phyloP scores from a whole-genome alignment of 2,797 vertebrate genomes.

The Buphagus erythrorhynchus region DNA sequence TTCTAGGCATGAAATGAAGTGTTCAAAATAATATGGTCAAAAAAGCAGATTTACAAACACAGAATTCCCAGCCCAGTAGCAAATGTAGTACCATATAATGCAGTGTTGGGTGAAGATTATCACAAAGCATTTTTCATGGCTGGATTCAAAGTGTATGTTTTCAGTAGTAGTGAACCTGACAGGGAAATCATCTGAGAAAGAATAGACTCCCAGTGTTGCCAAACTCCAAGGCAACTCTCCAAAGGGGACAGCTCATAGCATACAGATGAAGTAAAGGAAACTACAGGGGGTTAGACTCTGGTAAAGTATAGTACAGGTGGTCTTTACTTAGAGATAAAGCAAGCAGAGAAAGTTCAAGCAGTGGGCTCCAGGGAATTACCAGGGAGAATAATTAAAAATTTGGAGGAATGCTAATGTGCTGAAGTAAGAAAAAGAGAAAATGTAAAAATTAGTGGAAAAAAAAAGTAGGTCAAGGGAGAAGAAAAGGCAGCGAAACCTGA shows the following conservation, averaged over 20 bases:
- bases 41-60: conserved; percentile 46
- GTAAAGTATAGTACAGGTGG: neutral
- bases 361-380: neutral
- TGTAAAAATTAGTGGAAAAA: neutral
- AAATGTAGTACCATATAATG: conserved; percentile 6
- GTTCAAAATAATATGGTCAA: conserved; percentile 14
- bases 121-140: neutral
- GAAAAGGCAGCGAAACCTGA: conserved; percentile 5
- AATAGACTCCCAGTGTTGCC: neutral
- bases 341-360: neutral
- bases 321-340: neutral
- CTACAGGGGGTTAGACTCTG: neutral
- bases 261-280: neutral
- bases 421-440: conserved; percentile 1
- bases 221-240: neutral
- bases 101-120: conserved; percentile 43
- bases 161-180: conserved; percentile 6
- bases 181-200: conserved; percentile 6
- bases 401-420: neutral
- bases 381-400: conserved; percentile 20
- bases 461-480: neutral
- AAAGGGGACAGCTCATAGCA: neutral
- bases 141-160: conserved; percentile 8
- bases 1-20: conserved; percentile 38
- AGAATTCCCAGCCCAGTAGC: conserved; percentile 11